Conservation (phyloP, 2,797 vertebrate genomes). For the Pseudochirops cupreus region DNA sequence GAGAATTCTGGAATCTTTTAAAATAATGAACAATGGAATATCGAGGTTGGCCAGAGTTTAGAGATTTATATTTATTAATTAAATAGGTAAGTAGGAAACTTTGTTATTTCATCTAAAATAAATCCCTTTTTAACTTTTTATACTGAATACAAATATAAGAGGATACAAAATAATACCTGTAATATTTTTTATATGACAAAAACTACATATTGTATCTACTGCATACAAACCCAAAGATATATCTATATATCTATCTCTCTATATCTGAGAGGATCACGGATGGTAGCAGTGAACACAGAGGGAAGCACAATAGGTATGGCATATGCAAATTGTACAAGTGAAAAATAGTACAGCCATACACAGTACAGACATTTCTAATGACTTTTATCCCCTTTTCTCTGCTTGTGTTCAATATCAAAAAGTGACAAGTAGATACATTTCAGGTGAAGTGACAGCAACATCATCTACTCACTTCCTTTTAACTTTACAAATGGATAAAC, state of each 20-base stretch:
- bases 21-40: not conserved
- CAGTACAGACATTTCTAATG: not conserved
- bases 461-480: conserved; percentile 66
- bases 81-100: not conserved
- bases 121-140: not conserved
- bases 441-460: conserved; percentile 73
- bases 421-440: conserved; percentile 73
- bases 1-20: not conserved
- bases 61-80: not conserved
- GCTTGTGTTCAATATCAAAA: conserved; percentile 52
- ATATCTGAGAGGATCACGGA: not conserved
- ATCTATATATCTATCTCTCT: not conserved
- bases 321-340: not conserved
- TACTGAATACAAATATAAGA: not conserved
- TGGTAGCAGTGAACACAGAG: not conserved
- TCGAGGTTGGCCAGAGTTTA: not conserved
- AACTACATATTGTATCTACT: not conserved
- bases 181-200: not conserved
- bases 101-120: not conserved
- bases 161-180: not conserved
- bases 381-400: not conserved
- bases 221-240: not conserved
- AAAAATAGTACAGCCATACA: not conserved
- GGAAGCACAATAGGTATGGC: not conserved
- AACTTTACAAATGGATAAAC: conserved; percentile 69